A percentile compares a stretch with the other conserved stretches of the same genome.
phyloP scores from a whole-genome alignment of 2,888 invertebrate genomes.

The Fabriciana adippe region DNA sequence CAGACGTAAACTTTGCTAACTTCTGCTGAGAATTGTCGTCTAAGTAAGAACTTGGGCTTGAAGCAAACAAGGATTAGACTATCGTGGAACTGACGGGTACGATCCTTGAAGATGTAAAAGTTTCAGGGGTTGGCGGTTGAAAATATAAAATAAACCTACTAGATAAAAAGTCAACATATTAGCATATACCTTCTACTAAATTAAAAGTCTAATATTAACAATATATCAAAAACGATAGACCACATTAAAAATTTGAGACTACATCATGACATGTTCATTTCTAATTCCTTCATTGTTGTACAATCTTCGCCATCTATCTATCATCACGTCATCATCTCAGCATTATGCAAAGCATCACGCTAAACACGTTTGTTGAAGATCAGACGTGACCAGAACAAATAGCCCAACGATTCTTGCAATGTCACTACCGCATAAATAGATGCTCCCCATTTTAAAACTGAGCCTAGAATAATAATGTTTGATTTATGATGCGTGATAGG shows the following conservation, averaged over 20 bases:
- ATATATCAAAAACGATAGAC: too few species aligned
- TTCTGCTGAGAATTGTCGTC: slow-evolving; percentile 9
- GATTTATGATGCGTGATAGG: slow-evolving; percentile 66
- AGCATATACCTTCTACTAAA: too few species aligned
- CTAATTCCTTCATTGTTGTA: slow-evolving; percentile 1
- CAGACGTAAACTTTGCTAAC: slow-evolving; percentile 10
- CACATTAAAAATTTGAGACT: background rate
- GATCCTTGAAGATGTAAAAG: background rate
- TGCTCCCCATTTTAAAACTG: slow-evolving; percentile 55
- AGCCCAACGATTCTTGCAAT: slow-evolving; percentile 51
- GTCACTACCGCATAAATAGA: slow-evolving; percentile 71
- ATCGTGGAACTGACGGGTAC: background rate
- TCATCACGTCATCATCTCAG: slow-evolving; percentile 32
- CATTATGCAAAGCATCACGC: slow-evolving; percentile 29
- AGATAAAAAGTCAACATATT: too few species aligned
- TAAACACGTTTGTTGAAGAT: slow-evolving; percentile 35
- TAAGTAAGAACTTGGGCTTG: slow-evolving; percentile 6
- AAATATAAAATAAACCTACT: too few species aligned
- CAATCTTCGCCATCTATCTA: slow-evolving; percentile 34
- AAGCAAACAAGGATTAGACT: slow-evolving; percentile 10
- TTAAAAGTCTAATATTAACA: too few species aligned
- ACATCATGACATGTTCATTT: slow-evolving; percentile 18
- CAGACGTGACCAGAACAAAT: slow-evolving; percentile 47
- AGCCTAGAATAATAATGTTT: slow-evolving; percentile 57
- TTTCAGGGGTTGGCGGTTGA: too few species aligned